A percentile compares a stretch with the other conserved stretches of the same genome.
phyloP scores from a whole-genome alignment of 2,797 vertebrate genomes.

The Poecilia gillii region DNA sequence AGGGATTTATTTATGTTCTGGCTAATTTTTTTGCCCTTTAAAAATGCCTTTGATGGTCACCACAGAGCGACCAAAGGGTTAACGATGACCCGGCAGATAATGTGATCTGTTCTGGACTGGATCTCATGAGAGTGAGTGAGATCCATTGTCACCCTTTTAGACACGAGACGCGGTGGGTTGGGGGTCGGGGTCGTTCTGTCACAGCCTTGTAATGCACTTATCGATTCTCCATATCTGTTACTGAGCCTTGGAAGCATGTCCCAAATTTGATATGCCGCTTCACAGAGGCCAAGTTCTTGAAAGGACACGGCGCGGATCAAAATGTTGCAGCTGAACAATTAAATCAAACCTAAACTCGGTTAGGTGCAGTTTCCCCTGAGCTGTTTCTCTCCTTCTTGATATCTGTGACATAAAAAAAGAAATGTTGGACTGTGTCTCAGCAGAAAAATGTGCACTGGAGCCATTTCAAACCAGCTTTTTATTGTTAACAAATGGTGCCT shows the following conservation, averaged over 20 bases:
- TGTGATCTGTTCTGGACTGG: slow-evolving; percentile 58
- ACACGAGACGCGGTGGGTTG: slow-evolving; percentile 35
- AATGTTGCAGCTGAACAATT: slow-evolving; percentile 63
- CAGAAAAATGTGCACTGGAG: slow-evolving; percentile 78
- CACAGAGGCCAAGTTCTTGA: slow-evolving; percentile 75
- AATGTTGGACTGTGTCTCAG: slow-evolving; percentile 70
- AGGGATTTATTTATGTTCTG: neutral
- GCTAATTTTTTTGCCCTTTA: neutral
- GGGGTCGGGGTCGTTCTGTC: slow-evolving; percentile 65
- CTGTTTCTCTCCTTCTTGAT: slow-evolving; percentile 64
- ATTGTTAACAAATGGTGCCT: slow-evolving; percentile 84
- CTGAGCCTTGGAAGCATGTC: slow-evolving; percentile 73
- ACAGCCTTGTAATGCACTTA: slow-evolving; percentile 77
- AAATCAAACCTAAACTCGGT: slow-evolving; percentile 59
- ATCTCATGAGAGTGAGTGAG: slow-evolving; percentile 56
- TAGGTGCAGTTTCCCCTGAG: slow-evolving; percentile 55
- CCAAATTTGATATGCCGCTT: slow-evolving; percentile 83
- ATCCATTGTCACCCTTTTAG: slow-evolving; percentile 71
- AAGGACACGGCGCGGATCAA: slow-evolving; percentile 73
- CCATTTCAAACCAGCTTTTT: slow-evolving; percentile 80
- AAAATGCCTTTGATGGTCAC: slow-evolving; percentile 13
- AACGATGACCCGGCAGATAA: slow-evolving; percentile 60
- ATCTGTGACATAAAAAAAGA: slow-evolving; percentile 69
- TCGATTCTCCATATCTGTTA: slow-evolving; percentile 86
- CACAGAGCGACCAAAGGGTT: slow-evolving; percentile 48